Evolutionary conservation across 2,888 invertebrate genomes (phyloP).

Genomic region (Chorisops tibialis): DNA sequence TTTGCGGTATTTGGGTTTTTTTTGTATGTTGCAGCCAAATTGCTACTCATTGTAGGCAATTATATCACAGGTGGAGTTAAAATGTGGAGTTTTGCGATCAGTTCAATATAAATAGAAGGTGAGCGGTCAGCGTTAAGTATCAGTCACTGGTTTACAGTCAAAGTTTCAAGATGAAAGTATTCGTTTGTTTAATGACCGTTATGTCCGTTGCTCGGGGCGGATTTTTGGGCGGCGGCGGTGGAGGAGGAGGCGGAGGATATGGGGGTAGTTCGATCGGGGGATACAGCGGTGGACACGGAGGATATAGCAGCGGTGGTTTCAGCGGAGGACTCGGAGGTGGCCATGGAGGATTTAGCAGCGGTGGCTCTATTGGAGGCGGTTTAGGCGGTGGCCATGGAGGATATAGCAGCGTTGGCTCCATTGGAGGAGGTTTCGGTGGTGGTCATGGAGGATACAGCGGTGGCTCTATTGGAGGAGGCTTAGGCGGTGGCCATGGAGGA

Average conservation of each 20-base stretch:
- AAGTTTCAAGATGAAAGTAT: constrained; percentile 13
- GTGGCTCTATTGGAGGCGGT: background rate
- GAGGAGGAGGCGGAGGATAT: background rate
- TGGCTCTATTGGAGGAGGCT: background rate
- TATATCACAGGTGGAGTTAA: no score
- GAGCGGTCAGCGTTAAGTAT: background rate
- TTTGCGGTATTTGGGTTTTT: no score
- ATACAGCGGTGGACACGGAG: background rate
- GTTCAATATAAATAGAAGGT: no score
- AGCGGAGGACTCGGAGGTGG: background rate
- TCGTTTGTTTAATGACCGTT: constrained; percentile 8
- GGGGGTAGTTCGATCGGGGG: background rate
- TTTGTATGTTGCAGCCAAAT: no score
- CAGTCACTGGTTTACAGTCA: constrained; percentile 10
- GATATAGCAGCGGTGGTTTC: constrained; percentile 5
- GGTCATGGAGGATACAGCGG: constrained; percentile 9
- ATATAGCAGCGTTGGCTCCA: background rate
- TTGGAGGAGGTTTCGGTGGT: constrained; percentile 8
- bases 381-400: constrained; percentile 2
- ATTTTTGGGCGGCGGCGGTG: constrained; percentile 6
- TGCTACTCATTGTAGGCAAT: no score
- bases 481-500: constrained; percentile 11
- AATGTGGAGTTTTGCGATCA: no score
- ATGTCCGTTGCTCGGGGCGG: constrained; percentile 3
- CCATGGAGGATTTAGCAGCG: background rate